A percentile compares a stretch with the other conserved stretches of the same genome.
phyloP scores from a whole-genome alignment of 2,113 vertebrate genomes.

The Struthio camelus region DNA sequence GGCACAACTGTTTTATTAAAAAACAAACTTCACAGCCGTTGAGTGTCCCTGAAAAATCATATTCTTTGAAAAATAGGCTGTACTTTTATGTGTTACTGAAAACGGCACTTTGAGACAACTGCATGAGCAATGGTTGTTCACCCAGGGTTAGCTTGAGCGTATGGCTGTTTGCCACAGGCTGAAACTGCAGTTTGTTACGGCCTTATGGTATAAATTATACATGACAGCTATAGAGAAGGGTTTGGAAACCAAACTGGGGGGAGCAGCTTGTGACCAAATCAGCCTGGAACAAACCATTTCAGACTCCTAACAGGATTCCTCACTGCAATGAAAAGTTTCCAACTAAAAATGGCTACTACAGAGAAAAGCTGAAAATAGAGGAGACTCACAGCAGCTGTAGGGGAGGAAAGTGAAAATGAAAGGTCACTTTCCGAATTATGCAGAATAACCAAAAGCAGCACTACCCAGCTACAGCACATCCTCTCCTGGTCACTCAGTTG shows the following conservation, averaged over 20 bases:
- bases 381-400: not conserved
- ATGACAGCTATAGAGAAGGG: not conserved
- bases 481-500: not conserved
- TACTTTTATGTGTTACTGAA: not conserved
- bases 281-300: not conserved
- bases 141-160: not conserved
- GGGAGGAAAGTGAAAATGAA: not conserved
- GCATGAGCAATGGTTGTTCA: not conserved
- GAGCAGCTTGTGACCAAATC: not conserved
- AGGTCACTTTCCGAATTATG: not conserved
- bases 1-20: not conserved
- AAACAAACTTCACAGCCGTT: not conserved
- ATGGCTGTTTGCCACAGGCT: not conserved
- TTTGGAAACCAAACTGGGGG: not conserved
- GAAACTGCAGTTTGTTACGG: not conserved
- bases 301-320: not conserved
- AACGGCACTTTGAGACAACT: not conserved
- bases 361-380: not conserved
- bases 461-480: slow-evolving; percentile 22
- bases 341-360: not conserved
- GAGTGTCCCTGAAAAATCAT: not conserved
- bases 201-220: not conserved
- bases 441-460: not conserved
- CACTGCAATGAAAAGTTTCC: not conserved
- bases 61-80: not conserved